Conservation (phyloP, 92 coral and sea anemone species). For the Parazoanthus swiftii region DNA sequence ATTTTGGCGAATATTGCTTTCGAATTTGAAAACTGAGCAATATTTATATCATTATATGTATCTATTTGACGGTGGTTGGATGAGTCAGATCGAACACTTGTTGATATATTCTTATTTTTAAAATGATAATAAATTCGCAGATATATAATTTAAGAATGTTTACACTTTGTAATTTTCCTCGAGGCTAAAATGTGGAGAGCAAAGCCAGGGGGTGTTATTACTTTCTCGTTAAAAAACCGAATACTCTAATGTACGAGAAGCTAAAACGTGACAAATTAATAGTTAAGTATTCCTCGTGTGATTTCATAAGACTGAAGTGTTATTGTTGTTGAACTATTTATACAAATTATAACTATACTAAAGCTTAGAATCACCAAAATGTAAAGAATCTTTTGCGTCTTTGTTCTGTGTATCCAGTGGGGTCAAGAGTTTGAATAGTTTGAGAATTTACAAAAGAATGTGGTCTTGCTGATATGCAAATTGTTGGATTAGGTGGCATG, state of each 20-base stretch:
- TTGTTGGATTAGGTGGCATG: not conserved
- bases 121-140: too few relatives aligned
- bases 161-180: not conserved
- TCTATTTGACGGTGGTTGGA: not conserved
- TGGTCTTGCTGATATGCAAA: constrained; percentile 9
- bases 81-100: too few relatives aligned
- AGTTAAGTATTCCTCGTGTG: constrained; percentile 3
- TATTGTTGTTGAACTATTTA: constrained; percentile 5
- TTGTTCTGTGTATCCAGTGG: not conserved
- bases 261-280: not conserved
- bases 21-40: not conserved
- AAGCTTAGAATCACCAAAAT: constrained; percentile 6
- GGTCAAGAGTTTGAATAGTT: constrained; percentile 28
- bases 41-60: not conserved
- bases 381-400: constrained; percentile 17
- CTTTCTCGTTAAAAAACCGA: not conserved
- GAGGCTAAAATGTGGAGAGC: not conserved
- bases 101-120: too few relatives aligned
- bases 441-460: not conserved
- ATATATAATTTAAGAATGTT: too few relatives aligned
- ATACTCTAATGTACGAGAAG: not conserved
- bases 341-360: constrained; percentile 12
- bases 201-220: not conserved
- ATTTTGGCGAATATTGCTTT: not conserved
- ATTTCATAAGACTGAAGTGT: not conserved